Conservation (phyloP, 2,888 invertebrate genomes). For the Thereva nobilitata region DNA sequence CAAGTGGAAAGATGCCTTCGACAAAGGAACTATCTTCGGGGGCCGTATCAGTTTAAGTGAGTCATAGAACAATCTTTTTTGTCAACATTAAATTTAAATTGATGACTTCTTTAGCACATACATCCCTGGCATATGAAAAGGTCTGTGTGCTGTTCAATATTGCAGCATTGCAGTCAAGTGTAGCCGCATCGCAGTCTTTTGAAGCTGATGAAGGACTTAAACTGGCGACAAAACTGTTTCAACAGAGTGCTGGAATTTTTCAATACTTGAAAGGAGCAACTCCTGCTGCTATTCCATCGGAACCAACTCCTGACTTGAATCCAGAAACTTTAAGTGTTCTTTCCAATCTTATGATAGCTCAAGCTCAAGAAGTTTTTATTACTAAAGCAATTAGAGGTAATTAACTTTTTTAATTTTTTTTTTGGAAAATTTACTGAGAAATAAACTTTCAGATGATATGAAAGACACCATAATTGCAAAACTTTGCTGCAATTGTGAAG, state of each 20-base stretch:
- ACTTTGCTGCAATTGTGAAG: conserved; percentile 89
- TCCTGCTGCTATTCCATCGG: conserved; percentile 84
- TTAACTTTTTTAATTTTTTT: background rate
- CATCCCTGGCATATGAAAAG: conserved; percentile 89
- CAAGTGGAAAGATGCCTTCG: conserved; percentile 99
- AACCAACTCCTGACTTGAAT: conserved; percentile 93
- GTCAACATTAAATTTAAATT: conserved; percentile 1
- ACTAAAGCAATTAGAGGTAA: conserved; percentile 87
- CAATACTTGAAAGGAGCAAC: conserved; percentile 79
- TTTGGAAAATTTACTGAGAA: conserved; percentile 7
- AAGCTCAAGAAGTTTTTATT: conserved; percentile 97
- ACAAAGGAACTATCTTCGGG: conserved; percentile 91
- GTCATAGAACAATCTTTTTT: conserved; percentile 50
- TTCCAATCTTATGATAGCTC: conserved; percentile 89
- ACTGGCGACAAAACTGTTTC: conserved; percentile 87
- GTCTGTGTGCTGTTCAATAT: conserved; percentile 96
- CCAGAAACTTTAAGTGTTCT: conserved; percentile 90
- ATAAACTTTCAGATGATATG: conserved; percentile 73
- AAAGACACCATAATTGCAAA: conserved; percentile 92
- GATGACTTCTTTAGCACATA: conserved; percentile 69
- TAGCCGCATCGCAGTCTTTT: conserved; percentile 81
- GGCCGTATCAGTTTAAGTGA: conserved; percentile 90
- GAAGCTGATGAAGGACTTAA: conserved; percentile 94
- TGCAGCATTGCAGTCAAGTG: conserved; percentile 87
- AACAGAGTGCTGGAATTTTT: conserved; percentile 92